These are phyloP conservation scores for Momotus momota DNA, from an alignment of 2,797 vertebrate species.

Conservation along the genomic window DNA sequence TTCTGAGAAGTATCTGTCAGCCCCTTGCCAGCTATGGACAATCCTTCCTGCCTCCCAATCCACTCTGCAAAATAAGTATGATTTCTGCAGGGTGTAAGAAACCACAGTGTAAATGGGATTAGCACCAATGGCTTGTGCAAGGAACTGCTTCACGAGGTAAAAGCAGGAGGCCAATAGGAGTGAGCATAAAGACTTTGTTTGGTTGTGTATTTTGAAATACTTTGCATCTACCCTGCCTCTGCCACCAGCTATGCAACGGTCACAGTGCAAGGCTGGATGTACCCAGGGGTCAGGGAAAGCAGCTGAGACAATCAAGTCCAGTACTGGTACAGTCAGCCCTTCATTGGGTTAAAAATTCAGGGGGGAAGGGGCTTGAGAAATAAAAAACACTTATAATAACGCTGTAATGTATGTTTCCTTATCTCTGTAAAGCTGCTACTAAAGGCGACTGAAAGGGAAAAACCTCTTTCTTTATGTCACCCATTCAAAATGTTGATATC, in stretches of 20 bases:
- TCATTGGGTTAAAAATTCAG: not conserved
- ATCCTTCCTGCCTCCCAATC: not conserved
- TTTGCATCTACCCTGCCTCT: not conserved
- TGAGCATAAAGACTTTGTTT: not conserved
- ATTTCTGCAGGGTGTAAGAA: not conserved
- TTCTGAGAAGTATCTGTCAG: not conserved
- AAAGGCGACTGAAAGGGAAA: not conserved
- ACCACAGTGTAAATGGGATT: not conserved
- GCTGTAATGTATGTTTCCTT: not conserved
- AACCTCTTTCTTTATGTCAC: not conserved
- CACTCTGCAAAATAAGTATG: not conserved
- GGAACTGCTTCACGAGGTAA: fast-evolving
- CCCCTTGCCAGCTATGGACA: not conserved
- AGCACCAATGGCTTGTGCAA: fast-evolving
- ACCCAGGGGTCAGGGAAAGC: not conserved
- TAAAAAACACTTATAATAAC: not conserved
- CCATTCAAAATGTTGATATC: not conserved
- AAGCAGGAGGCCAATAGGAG: not conserved
- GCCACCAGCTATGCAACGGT: not conserved
- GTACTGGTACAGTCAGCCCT: not conserved
- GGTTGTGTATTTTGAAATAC: not conserved
- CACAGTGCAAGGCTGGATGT: not conserved
- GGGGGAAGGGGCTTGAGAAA: not conserved
- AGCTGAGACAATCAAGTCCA: not conserved
- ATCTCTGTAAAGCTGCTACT: not conserved